These are phyloP conservation scores for Telmatherina bonti DNA, from an alignment of 2,797 vertebrate species.

Conservation along the genomic window DNA sequence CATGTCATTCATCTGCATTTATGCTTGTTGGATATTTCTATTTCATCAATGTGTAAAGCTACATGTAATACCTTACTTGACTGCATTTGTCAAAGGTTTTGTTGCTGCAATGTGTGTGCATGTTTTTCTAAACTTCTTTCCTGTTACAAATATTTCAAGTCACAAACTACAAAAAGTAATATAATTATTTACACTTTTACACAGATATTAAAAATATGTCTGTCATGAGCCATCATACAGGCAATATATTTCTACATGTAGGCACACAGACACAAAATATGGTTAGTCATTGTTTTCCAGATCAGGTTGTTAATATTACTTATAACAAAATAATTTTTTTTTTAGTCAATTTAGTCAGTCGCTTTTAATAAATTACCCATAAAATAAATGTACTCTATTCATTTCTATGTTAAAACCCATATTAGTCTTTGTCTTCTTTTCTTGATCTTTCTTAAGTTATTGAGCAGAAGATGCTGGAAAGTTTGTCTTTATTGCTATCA, in stretches of 20 bases:
- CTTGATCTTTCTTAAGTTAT: not conserved
- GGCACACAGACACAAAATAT: no score
- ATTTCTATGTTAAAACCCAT: no score
- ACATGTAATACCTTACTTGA: not conserved
- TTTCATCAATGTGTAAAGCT: not conserved
- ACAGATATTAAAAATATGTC: not conserved
- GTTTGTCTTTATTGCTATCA: not conserved
- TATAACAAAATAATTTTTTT: no score
- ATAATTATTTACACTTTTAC: not conserved
- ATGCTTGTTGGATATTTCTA: not conserved
- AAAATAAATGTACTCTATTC: no score
- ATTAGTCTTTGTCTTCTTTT: no score
- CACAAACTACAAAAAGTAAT: not conserved
- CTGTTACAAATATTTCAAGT: not conserved
- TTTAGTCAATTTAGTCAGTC: no score
- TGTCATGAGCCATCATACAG: not conserved
- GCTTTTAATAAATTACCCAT: no score
- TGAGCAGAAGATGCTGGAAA: not conserved
- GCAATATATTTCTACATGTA: not conserved
- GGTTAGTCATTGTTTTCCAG: no score
- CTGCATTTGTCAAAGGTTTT: not conserved
- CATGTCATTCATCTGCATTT: not conserved
- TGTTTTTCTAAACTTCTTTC: not conserved
- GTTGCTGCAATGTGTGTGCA: not conserved
- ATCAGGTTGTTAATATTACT: no score